A percentile compares a stretch with the other conserved stretches of the same genome.
These are phyloP conservation scores for Falco naumanni DNA, from an alignment of 2,797 vertebrate genomes.

Conservation along the genomic window DNA sequence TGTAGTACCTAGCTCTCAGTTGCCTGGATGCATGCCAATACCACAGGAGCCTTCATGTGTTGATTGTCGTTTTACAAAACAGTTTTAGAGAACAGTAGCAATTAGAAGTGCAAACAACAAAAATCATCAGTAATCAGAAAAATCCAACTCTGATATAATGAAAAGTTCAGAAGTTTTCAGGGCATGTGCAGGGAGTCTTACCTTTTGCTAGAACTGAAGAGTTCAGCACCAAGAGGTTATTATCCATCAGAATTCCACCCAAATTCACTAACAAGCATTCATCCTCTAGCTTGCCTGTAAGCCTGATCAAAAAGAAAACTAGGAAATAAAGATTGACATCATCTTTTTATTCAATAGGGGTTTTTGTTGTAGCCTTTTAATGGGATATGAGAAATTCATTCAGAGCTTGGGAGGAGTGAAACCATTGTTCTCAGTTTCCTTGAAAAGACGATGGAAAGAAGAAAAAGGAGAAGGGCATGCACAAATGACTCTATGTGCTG, in stretches of 20 bases:
- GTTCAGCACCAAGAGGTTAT: not conserved
- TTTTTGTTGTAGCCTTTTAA: not conserved
- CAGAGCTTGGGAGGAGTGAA: not conserved
- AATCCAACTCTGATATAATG: not conserved
- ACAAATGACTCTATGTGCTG: not conserved
- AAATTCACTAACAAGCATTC: not conserved
- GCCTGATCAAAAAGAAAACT: not conserved
- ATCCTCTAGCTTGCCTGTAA: not conserved
- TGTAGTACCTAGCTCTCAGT: not conserved
- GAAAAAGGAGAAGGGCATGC: not conserved
- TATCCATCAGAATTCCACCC: not conserved
- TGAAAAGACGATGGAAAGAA: not conserved
- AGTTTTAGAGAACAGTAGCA: not conserved
- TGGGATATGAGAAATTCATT: not conserved
- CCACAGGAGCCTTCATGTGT: not conserved
- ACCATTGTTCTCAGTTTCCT: not conserved
- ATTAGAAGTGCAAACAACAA: not conserved
- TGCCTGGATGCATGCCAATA: not conserved
- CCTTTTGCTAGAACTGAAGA: not conserved
- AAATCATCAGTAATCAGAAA: not conserved
- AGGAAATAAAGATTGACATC: not conserved
- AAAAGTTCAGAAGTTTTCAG: not conserved
- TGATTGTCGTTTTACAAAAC: not conserved
- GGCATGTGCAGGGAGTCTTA: not conserved
- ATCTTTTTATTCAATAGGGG: not conserved